Conservation (phyloP, 2,113 vertebrate species). For the Archocentrus centrarchus region DNA sequence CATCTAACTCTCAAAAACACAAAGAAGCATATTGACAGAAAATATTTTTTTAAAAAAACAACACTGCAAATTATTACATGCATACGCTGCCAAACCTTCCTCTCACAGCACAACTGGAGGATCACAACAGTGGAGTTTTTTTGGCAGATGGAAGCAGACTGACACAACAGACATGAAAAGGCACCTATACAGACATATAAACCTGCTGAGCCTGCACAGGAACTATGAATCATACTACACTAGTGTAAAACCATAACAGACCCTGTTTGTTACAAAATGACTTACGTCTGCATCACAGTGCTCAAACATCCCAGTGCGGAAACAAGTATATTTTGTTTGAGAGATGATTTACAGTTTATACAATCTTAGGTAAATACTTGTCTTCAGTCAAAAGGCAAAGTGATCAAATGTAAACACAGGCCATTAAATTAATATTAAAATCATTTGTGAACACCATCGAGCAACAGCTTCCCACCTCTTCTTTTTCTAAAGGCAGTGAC, state of each 20-base stretch:
- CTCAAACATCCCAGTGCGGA: not conserved
- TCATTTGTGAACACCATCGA: not conserved
- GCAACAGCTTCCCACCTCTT: not conserved
- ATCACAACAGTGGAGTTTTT: not conserved
- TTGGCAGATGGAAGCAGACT: not conserved
- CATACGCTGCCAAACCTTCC: not conserved
- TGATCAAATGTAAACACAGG: conserved; percentile 14
- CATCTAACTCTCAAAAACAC: not conserved
- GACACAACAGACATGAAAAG: not conserved
- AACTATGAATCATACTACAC: not conserved
- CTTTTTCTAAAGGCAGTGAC: not conserved
- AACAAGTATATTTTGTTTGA: not conserved
- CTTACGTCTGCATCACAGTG: not conserved
- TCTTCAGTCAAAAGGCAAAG: conserved; percentile 16
- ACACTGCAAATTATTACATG: conserved; percentile 4
- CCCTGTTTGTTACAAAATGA: not conserved
- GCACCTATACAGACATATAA: not conserved
- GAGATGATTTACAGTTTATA: conserved; percentile 20
- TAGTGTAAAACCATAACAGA: not conserved
- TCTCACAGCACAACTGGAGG: not conserved
- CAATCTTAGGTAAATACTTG: not conserved
- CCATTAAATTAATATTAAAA: not conserved
- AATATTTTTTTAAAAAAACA: not conserved
- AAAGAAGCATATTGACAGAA: not conserved
- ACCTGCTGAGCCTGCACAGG: not conserved